Percentiles rank a stretch among this genome's conserved stretches.
phyloP scores from a whole-genome alignment of 2,888 invertebrate genomes.

The Phania funesta region DNA sequence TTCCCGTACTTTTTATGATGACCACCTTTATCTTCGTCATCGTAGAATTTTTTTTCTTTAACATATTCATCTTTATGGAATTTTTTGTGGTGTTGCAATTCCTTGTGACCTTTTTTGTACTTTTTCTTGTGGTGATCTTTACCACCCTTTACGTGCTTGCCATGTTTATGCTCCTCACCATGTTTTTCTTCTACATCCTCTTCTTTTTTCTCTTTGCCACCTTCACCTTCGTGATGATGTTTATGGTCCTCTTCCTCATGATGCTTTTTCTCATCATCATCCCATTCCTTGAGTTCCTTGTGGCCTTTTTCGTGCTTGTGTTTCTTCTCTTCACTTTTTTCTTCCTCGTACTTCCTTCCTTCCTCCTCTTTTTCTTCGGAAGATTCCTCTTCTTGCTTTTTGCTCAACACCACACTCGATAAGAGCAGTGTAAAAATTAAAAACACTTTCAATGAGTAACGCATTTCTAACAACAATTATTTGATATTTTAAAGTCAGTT shows the following conservation, averaged over 20 bases:
- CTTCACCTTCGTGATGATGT: constrained; percentile 88
- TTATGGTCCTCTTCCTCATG: constrained; percentile 90
- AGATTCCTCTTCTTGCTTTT: constrained; percentile 75
- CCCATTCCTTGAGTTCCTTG: constrained; percentile 88
- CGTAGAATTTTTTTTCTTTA: constrained; percentile 93
- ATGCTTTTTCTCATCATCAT: constrained; percentile 88
- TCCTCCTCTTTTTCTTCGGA: constrained; percentile 78
- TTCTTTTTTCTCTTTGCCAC: constrained; percentile 90
- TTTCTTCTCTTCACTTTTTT: constrained; percentile 81
- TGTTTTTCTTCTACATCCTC: constrained; percentile 89
- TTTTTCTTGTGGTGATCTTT: constrained; percentile 91
- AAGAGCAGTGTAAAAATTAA: constrained; percentile 74
- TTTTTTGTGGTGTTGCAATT: constrained; percentile 91
- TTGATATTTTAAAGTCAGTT: not conserved
- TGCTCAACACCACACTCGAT: constrained; percentile 69
- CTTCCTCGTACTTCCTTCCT: constrained; percentile 76
- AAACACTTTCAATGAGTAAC: constrained; percentile 72
- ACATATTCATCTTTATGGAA: constrained; percentile 93
- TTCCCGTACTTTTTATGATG: constrained; percentile 91
- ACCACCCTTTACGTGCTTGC: constrained; percentile 89
- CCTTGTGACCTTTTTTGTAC: constrained; percentile 92
- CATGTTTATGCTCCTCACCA: constrained; percentile 88
- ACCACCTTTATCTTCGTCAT: constrained; percentile 91
- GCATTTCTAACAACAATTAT: constrained; percentile 67
- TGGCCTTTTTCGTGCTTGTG: constrained; percentile 90